Percentiles rank a stretch among this genome's conserved stretches.
These are phyloP conservation scores for Brachyptera risi DNA, from an alignment of 2,888 invertebrate genomes.

Conservation along the genomic window DNA sequence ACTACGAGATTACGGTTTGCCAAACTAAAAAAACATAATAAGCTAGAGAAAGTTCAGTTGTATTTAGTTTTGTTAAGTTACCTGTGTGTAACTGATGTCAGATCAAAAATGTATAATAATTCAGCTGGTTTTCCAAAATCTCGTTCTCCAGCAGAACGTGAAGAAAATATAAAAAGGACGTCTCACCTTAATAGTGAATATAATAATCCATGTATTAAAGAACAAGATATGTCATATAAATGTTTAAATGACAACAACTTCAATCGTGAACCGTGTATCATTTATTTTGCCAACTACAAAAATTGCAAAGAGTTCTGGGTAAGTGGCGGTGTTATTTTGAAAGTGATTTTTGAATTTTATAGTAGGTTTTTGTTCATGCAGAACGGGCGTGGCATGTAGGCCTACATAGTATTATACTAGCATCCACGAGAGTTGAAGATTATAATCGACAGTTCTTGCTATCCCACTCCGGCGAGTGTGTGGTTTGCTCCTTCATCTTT, in stretches of 20 bases:
- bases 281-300: slow-evolving; percentile 71
- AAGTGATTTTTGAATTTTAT: not conserved
- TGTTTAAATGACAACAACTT: slow-evolving; percentile 68
- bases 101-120: not conserved
- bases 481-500: no score
- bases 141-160: slow-evolving; percentile 11
- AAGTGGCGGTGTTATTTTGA: no score
- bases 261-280: slow-evolving; percentile 59
- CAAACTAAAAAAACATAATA: no score
- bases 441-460: no score
- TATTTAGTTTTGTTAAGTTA: not conserved
- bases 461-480: no score
- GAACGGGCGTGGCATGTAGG: no score
- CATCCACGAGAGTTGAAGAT: no score
- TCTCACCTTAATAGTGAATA: slow-evolving; percentile 23
- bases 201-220: slow-evolving; percentile 52
- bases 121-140: slow-evolving; percentile 4
- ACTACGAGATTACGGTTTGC: no score
- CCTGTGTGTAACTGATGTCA: not conserved
- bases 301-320: slow-evolving; percentile 83
- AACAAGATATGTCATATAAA: slow-evolving; percentile 64
- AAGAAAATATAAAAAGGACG: slow-evolving; percentile 15
- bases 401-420: no score
- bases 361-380: not conserved
- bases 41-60: no score